Evolutionary conservation across 2,888 invertebrate species (phyloP).

Genomic region (Drosophila nigricruria): DNA sequence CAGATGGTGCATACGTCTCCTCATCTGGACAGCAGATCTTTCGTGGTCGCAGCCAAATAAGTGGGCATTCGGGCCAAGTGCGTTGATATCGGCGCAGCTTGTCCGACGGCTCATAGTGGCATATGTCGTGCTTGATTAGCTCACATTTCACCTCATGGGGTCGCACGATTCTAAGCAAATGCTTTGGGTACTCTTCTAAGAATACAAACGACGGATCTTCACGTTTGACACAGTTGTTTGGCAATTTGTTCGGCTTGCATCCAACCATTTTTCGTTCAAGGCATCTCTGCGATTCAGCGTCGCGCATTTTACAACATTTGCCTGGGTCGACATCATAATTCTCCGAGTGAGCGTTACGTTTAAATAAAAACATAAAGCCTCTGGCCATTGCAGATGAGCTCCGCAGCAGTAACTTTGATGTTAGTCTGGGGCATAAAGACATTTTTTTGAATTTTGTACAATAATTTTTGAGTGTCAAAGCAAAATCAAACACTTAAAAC

Average conservation of each 20-base stretch:
- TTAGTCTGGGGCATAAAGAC: background rate
- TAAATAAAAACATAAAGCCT: rapidly evolving
- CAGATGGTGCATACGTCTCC: conserved; percentile 8
- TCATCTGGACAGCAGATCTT: conserved; percentile 49
- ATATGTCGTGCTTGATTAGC: conserved; percentile 32
- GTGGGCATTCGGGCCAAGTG: conserved; percentile 55
- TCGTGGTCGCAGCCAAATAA: conserved; percentile 38
- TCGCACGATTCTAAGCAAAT: conserved; percentile 29
- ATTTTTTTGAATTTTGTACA: conserved; percentile 21
- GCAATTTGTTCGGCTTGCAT: background rate
- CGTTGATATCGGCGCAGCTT: conserved; percentile 49
- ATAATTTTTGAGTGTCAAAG: background rate
- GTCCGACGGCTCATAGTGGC: conserved; percentile 46
- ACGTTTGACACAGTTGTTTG: background rate
- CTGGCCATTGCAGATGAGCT: background rate
- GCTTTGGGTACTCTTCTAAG: conserved; percentile 21
- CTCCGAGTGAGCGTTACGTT: conserved; percentile 31
- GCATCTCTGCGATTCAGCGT: conserved; percentile 10
- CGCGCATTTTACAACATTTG: conserved; percentile 30
- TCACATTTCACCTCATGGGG: conserved; percentile 7
- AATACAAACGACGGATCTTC: rapidly evolving
- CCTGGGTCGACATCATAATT: conserved; percentile 37
- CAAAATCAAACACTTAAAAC: background rate
- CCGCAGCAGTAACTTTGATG: background rate
- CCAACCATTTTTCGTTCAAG: rapidly evolving